Base-by-base conservation (phyloP, 2,888 invertebrate genomes). In the Meiosimyza decipiens region DNA sequence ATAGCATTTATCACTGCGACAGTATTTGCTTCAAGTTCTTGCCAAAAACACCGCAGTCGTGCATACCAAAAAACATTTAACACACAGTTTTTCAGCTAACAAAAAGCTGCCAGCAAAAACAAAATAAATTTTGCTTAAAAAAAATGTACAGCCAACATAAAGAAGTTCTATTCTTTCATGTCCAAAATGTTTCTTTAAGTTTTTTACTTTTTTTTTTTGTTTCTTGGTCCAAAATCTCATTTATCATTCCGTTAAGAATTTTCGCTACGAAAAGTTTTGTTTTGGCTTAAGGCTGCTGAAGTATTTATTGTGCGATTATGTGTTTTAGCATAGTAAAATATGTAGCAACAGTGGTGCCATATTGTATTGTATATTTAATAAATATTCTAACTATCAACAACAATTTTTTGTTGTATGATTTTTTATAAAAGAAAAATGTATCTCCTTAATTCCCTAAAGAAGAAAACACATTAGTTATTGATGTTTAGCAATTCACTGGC, bases 241-340 rank as follows among this genome's bases (percentile, higher is more conserved):
- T 70, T 70, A 70, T 70, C 70, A 70, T 70, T 70, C 68, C n/a
- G 62, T 54, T 33, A 70, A 70, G 70, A 54, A 62, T 70, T 70
- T 62, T 54, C 47, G 15, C 70, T 51, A 16, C 60, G 60, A 59
- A 59, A 68, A 68, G 50, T 68, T 68, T 22, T 68, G 68, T 68
- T 64, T 49, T 68, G 50, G 59, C 68, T 68, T 57, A 49, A 22
- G 55, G 68, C 62, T 28, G 52, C 47, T 70, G 63, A 70, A 70
- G 70, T 63, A 70, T 70, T 70, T 70, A 70, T 63, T 70, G 52
- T 62, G 63, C 62, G 70, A 63, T 70, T 70, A 54, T 64, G 51
- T 51, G 51, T 64, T 40, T 33, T 62, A 57, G 28, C 57, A 57
- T 57, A 57, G 28, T 28, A 28, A 57, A 28, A 22, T 57, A 57